phyloP scores from a whole-genome alignment of 2,888 invertebrate genomes.

The Scaptomyza tumidula region DNA sequence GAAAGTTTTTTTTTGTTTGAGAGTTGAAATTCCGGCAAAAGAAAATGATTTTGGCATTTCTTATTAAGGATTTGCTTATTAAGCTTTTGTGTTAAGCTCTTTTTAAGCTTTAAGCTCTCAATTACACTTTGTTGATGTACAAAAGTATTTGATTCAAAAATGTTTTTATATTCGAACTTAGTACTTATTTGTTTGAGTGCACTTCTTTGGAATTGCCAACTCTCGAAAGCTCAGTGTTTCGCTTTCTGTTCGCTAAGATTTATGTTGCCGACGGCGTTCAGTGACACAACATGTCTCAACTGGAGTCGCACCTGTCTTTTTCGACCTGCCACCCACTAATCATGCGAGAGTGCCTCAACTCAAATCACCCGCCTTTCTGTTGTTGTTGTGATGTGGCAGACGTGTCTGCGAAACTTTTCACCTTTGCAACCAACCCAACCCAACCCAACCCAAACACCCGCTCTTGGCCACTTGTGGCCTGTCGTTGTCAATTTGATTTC shows the following conservation, averaged over 20 bases:
- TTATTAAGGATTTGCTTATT: too few relatives aligned
- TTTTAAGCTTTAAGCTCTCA: too few relatives aligned
- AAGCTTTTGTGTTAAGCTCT: too few relatives aligned
- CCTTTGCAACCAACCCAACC: background rate
- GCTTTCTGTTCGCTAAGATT: conserved; percentile 46
- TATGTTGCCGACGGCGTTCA: conserved; percentile 49
- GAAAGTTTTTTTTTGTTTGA: background rate
- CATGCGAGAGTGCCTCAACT: conserved; percentile 49
- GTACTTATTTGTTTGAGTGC: conserved; percentile 1
- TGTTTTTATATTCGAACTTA: too few relatives aligned
- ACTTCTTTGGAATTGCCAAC: background rate
- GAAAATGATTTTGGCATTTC: too few relatives aligned
- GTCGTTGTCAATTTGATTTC: conserved; percentile 75
- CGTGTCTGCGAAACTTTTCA: conserved; percentile 47
- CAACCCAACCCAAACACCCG: background rate
- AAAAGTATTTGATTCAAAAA: too few relatives aligned
- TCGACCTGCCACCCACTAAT: conserved; percentile 49
- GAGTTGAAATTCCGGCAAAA: too few relatives aligned
- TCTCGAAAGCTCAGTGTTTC: background rate
- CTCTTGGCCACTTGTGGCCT: conserved; percentile 57
- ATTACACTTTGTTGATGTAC: too few relatives aligned
- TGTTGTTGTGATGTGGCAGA: conserved; percentile 17
- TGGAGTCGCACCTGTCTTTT: conserved; percentile 45
- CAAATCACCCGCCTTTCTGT: background rate
- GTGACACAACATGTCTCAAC: conserved; percentile 57